Percentiles rank a stretch among this genome's conserved stretches.
phyloP scores from a whole-genome alignment of 2,888 invertebrate species.

The Dasypolia templi region DNA sequence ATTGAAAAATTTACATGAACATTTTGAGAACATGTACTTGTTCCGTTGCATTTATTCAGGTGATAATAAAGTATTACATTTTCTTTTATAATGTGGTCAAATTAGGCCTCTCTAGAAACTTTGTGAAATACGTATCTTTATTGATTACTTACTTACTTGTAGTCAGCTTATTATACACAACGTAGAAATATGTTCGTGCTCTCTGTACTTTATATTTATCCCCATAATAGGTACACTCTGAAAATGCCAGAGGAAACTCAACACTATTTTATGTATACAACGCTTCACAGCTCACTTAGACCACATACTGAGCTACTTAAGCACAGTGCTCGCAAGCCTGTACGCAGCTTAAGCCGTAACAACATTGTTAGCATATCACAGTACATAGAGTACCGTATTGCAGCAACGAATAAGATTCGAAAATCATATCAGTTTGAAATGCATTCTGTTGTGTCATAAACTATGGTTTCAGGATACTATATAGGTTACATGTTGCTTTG shows the following conservation, averaged over 20 bases:
- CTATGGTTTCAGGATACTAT: neutral
- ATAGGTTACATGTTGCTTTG: neutral
- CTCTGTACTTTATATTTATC: neutral
- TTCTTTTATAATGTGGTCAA: neutral
- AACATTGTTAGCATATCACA: constrained; percentile 41
- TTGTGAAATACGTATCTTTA: neutral
- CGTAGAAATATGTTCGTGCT: neutral
- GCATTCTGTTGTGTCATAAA: neutral
- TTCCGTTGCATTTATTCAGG: neutral
- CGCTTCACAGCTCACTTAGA: constrained; percentile 1
- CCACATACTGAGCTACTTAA: constrained; percentile 43
- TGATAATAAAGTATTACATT: neutral
- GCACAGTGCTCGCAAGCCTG: constrained; percentile 29
- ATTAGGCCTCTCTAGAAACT: neutral
- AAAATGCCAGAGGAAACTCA: neutral
- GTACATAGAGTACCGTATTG: constrained; percentile 9
- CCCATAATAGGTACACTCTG: neutral
- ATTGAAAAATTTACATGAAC: neutral
- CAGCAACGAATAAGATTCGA: constrained; percentile 18
- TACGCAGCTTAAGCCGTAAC: constrained; percentile 41
- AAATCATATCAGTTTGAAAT: constrained; percentile 20
- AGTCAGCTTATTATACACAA: neutral
- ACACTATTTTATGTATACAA: constrained; percentile 6
- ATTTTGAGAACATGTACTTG: neutral
- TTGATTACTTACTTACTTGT: neutral